Evolutionary conservation across 1,140 invertebrate species (phyloP).

Genomic region (Ceratitis capitata): DNA sequence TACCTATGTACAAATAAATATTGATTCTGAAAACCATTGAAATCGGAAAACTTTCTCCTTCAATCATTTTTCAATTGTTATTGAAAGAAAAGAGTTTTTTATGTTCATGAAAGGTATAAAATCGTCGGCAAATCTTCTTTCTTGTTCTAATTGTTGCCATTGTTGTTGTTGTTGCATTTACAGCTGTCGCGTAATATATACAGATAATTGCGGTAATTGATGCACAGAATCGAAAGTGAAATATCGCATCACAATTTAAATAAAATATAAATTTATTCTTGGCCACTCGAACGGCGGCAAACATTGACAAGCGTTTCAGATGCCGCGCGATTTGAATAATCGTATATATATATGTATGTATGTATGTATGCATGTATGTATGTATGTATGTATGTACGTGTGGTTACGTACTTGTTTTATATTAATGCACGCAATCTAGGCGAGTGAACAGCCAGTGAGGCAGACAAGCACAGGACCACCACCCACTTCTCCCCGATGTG

Average conservation of each 20-base stretch:
- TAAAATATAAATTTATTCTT: slow-evolving; percentile 32
- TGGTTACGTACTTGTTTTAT: too few species aligned
- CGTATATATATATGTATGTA: too few species aligned
- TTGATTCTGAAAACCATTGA: too few species aligned
- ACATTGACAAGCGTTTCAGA: background rate
- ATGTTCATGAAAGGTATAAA: background rate
- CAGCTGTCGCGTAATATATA: background rate
- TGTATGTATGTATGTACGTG: background rate
- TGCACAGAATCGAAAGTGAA: slow-evolving; percentile 36
- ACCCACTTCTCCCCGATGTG: background rate
- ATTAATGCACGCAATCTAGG: background rate
- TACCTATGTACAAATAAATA: too few species aligned
- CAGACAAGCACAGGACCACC: too few species aligned
- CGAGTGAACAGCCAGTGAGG: background rate
- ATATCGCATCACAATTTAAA: slow-evolving; percentile 31
- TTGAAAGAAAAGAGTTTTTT: too few species aligned
- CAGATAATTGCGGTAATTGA: slow-evolving; percentile 12
- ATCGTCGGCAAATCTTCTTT: background rate
- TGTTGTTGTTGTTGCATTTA: background rate
- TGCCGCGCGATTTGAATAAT: too few species aligned
- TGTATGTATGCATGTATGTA: background rate
- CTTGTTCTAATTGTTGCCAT: background rate
- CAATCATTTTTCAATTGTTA: too few species aligned
- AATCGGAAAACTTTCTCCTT: too few species aligned
- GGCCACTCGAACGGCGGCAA: background rate